Conservation (phyloP, 2,797 vertebrate genomes). For the Myotis vivesi region DNA sequence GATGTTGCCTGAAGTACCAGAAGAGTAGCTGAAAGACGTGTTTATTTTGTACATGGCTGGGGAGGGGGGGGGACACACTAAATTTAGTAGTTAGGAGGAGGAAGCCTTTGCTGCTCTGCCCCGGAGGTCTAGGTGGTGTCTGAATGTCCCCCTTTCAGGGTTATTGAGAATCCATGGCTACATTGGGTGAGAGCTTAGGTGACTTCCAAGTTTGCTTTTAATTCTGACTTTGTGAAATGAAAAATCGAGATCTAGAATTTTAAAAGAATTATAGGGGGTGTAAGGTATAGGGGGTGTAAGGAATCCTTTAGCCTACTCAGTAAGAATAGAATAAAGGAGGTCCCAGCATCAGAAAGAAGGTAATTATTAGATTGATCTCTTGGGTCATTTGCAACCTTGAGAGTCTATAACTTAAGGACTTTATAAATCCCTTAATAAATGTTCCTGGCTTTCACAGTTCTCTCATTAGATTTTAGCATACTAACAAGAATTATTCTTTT, state of each 20-base stretch:
- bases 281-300: background rate
- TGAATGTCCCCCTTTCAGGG: background rate
- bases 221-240: background rate
- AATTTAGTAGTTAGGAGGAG: background rate
- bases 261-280: background rate
- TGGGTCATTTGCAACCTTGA: background rate
- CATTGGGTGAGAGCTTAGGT: background rate
- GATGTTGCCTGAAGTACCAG: background rate
- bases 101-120: background rate
- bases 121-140: background rate
- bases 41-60: background rate
- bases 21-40: background rate
- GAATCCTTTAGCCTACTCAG: background rate
- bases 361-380: background rate
- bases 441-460: background rate
- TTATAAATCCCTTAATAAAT: background rate
- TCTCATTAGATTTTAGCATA: background rate
- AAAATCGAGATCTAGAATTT: background rate
- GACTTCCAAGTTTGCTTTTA: background rate
- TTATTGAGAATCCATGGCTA: background rate
- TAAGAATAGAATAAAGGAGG: background rate
- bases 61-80: background rate
- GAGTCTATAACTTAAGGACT: slow-evolving; percentile 1
- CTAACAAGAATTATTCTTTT: background rate
- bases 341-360: background rate